Evolutionary conservation across 2,797 vertebrate genomes (phyloP).

Genomic region (Hippocampus kuda): DNA sequence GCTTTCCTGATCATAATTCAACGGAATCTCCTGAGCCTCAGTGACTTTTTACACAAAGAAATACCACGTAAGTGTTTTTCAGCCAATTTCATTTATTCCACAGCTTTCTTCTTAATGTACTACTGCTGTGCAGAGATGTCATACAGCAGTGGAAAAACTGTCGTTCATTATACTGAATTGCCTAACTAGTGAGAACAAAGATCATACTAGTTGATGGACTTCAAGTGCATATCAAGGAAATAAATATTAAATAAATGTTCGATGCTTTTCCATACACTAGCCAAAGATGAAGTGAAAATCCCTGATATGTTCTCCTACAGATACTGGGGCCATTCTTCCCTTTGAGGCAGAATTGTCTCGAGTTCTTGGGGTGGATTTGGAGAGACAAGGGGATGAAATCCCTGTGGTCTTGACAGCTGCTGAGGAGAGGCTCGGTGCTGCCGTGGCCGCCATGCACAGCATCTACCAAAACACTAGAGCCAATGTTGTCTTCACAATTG

Average conservation of each 20-base stretch:
- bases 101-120: not conserved
- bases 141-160: too few species aligned
- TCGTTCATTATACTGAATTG: too few species aligned
- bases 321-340: slow-evolving; percentile 55
- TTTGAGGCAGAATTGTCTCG: slow-evolving; percentile 74
- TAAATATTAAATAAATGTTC: not conserved
- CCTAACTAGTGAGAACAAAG: too few species aligned
- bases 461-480: slow-evolving; percentile 80
- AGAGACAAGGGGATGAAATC: slow-evolving; percentile 71
- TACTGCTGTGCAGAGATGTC: not conserved
- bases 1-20: slow-evolving; percentile 87
- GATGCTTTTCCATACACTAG: not conserved
- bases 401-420: slow-evolving; percentile 84
- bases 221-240: too few species aligned
- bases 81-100: not conserved
- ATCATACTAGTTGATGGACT: not conserved
- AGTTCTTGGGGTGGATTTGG: slow-evolving; percentile 43
- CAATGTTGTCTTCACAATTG: slow-evolving; percentile 83
- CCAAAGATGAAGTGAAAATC: not conserved
- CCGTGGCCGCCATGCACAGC: slow-evolving; percentile 87
- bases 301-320: slow-evolving; percentile 33
- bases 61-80: slow-evolving; percentile 66
- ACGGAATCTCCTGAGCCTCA: slow-evolving; percentile 85
- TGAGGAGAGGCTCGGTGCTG: slow-evolving; percentile 84
- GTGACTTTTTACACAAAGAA: slow-evolving; percentile 80